phyloP scores from a whole-genome alignment of 2,888 invertebrate genomes.

The Apeira syringaria region DNA sequence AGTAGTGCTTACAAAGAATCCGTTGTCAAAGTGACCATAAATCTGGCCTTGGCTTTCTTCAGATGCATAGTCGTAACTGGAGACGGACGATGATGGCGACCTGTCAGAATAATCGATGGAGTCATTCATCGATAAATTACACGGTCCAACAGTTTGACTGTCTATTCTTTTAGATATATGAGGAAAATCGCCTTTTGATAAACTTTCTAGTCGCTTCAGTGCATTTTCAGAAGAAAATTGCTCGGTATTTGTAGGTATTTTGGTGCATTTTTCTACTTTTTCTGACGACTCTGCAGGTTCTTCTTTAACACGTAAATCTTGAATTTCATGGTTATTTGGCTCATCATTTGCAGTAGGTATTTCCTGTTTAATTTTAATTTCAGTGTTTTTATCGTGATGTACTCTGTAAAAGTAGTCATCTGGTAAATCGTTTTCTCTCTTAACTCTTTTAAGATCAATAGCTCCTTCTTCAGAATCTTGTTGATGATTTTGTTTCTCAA shows the following conservation, averaged over 20 bases:
- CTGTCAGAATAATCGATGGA: conserved; percentile 74
- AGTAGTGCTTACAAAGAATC: conserved; percentile 87
- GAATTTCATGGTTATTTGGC: conserved; percentile 46
- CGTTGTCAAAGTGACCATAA: conserved; percentile 89
- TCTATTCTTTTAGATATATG: conserved; percentile 59
- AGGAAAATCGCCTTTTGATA: conserved; percentile 91
- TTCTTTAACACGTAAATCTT: conserved; percentile 68
- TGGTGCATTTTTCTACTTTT: conserved; percentile 32
- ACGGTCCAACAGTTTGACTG: conserved; percentile 52
- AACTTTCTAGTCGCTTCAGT: conserved; percentile 89
- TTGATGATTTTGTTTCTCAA: conserved; percentile 45
- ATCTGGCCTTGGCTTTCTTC: conserved; percentile 86
- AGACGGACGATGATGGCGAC: conserved; percentile 85
- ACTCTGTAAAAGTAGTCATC: conserved; percentile 29
- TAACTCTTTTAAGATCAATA: conserved; percentile 65
- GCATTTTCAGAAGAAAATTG: conserved; percentile 85
- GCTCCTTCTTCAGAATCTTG: conserved; percentile 52
- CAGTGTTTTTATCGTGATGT: conserved; percentile 33
- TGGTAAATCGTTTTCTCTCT: conserved; percentile 49
- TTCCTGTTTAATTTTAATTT: conserved; percentile 61
- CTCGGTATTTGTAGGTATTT: conserved; percentile 39
- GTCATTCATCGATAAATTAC: conserved; percentile 66
- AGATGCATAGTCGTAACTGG: conserved; percentile 81
- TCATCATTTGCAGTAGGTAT: conserved; percentile 53
- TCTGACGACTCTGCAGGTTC: conserved; percentile 64